Percentiles rank a stretch among this genome's conserved stretches.
These are phyloP conservation scores for Perognathus longimembris DNA, from an alignment of 2,113 vertebrate genomes.

Conservation along the genomic window DNA sequence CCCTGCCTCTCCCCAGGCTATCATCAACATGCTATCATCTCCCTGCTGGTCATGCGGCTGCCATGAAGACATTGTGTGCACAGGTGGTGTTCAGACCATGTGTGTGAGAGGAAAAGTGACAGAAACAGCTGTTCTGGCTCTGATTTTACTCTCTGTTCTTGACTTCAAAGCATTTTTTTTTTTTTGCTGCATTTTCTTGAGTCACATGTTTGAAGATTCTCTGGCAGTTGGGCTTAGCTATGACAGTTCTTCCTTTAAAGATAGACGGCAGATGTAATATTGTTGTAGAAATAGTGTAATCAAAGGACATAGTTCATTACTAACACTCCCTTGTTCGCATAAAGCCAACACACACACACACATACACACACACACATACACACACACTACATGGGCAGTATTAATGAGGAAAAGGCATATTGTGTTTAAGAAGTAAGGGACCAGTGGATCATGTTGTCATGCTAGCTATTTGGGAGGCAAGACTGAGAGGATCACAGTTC, in stretches of 20 bases:
- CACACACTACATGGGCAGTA: not conserved
- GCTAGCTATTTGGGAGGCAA: no score
- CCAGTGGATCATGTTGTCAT: no score
- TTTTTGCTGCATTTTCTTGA: conserved; percentile 9
- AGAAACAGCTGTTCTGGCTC: not conserved
- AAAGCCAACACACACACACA: not conserved
- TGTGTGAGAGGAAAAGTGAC: not conserved
- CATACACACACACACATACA: not conserved
- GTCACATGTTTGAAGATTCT: conserved; percentile 1
- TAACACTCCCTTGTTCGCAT: not conserved
- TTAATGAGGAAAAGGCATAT: not conserved
- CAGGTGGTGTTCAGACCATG: not conserved
- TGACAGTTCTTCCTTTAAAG: not conserved
- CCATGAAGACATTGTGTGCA: not conserved
- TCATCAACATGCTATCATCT: not conserved
- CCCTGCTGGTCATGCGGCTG: not conserved
- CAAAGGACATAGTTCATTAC: not conserved
- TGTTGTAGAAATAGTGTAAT: not conserved
- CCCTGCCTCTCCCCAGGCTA: not conserved
- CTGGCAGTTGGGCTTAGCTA: not conserved
- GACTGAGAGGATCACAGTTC: no score
- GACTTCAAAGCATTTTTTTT: not conserved
- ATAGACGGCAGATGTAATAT: not conserved
- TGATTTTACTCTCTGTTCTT: not conserved
- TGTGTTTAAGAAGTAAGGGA: not conserved